Percentiles rank a stretch among this genome's conserved stretches.
These are phyloP conservation scores for Tipula helvola DNA, from an alignment of 2,888 invertebrate species.

Conservation along the genomic window DNA sequence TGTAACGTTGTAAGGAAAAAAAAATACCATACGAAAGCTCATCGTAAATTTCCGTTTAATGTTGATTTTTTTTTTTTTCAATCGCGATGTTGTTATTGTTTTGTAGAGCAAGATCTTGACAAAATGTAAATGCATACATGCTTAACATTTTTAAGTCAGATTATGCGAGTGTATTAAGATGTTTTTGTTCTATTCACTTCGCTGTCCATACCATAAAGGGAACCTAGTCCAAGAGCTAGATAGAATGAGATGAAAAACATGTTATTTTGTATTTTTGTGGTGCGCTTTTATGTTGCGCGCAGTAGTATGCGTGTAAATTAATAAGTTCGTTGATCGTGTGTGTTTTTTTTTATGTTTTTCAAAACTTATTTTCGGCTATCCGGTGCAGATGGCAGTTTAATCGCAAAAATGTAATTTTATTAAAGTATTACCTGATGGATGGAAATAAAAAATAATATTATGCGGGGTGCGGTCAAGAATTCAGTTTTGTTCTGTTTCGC, in stretches of 20 bases:
- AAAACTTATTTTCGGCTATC: background rate
- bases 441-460: background rate
- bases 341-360: background rate
- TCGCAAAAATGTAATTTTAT: background rate
- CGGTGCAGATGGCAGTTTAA: background rate
- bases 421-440: background rate
- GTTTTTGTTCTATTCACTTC: background rate
- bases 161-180: background rate
- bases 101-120: background rate
- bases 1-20: background rate
- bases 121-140: background rate
- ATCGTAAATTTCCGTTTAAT: background rate
- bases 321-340: background rate
- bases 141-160: background rate
- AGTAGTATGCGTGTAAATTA: background rate
- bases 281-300: background rate
- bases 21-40: background rate
- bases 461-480: no score
- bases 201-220: background rate
- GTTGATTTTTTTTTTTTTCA: background rate
- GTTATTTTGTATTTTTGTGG: background rate
- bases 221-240: no score
- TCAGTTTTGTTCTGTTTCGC: no score
- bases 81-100: background rate
- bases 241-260: background rate